Base-by-base conservation (phyloP, 1,140 invertebrate genomes). In the Nasonia vitripennis region DNA sequence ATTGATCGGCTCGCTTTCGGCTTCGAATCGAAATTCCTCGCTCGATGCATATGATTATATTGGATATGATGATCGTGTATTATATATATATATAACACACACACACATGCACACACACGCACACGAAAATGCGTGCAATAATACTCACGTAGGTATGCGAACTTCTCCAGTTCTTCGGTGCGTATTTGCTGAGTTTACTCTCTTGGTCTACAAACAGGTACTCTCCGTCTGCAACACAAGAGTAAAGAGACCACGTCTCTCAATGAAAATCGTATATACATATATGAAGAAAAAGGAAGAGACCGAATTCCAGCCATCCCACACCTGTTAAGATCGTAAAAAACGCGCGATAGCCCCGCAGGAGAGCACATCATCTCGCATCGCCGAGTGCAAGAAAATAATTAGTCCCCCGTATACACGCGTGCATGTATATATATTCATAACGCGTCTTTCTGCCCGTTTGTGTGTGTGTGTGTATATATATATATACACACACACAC, bases 141-240 rank as follows among this genome's bases (percentile, higher is more conserved):
- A 11, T n/a, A 95, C 96, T 96, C 95, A 98, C 98, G 94, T 98
- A 96, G 90, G 97, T 97, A 93, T 97, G 96, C 84, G 97, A 97
- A 86, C 97, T 97, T 92, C 97, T 96, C 98, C 98, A 99, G 93
- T 96, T 97, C 94, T 99, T 99, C 89, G 98, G 97, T 87, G 98
- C 97, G 94, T 98, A 98, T 94, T 99, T 99, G 90, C 97, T 98
- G 89, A 99, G 94, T 94, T 99, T 99, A 94, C 96, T 97, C 91
- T 98, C 98, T 89, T 96, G 96, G 92, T 98, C 97, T 90, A 98
- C 95, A 94, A 99, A 99, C 84, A 98, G 95, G 93, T 98, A 98
- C 94, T 99, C 98, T 92, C 97, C 97, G 95, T 98, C 98, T 98
- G 95, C 51, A 96, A 89, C 89, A 81, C n/a, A 79, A 87, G 85